phyloP scores from a whole-genome alignment of 30 jellyfish, hydroid and myxozoan genomes.

The Cassiopea xamachana region DNA sequence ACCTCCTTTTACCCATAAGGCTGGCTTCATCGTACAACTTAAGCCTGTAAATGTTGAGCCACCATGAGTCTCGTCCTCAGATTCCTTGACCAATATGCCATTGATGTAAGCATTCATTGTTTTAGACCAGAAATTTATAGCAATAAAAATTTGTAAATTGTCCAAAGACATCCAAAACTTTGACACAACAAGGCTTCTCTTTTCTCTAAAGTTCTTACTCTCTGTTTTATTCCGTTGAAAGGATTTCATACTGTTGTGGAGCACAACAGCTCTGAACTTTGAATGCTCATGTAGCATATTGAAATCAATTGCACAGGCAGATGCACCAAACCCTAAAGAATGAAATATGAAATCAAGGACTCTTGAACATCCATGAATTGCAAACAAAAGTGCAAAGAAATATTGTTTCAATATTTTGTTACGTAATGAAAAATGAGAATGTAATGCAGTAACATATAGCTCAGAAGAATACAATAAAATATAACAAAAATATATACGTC shows the following conservation, averaged over 20 bases:
- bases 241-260: not conserved
- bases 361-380: too few relatives aligned
- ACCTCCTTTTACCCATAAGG: conserved; percentile 48
- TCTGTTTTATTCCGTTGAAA: not conserved
- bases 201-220: too few relatives aligned
- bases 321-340: not conserved
- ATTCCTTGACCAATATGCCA: conserved; percentile 16
- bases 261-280: not conserved
- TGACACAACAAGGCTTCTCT: not conserved
- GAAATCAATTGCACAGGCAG: not conserved
- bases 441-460: not conserved
- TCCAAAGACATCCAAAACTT: not conserved
- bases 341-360: not conserved
- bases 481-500: too few relatives aligned
- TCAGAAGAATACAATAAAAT: too few relatives aligned
- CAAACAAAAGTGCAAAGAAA: too few relatives aligned
- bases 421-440: too few relatives aligned
- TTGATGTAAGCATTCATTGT: conserved; percentile 7
- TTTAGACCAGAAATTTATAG: not conserved
- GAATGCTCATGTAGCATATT: not conserved
- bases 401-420: too few relatives aligned
- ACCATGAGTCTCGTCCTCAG: not conserved
- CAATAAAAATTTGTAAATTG: not conserved
- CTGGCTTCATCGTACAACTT: conserved; percentile 22
- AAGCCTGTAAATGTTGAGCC: not conserved